Evolutionary conservation across 2,113 vertebrate genomes (phyloP).

Genomic region (Parus major): DNA sequence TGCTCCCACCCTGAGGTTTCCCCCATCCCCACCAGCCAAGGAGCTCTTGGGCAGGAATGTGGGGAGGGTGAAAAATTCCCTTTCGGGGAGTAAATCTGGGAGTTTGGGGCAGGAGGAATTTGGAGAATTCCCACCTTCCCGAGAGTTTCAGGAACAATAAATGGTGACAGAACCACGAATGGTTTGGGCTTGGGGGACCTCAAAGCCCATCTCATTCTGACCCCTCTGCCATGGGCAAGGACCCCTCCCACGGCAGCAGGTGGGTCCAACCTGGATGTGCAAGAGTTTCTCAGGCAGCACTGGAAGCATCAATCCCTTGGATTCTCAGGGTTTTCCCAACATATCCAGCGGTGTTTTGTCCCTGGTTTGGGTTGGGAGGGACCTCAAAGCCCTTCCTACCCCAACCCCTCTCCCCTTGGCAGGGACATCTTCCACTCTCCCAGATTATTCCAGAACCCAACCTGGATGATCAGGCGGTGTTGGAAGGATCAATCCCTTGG

Average conservation of each 20-base stretch:
- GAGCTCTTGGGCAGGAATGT: accelerated
- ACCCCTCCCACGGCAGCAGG: not conserved
- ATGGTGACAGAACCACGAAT: accelerated
- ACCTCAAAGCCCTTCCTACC: not conserved
- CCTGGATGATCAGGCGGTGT: accelerated
- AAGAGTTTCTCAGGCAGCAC: not conserved
- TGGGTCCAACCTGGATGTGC: not conserved
- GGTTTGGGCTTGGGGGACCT: not conserved
- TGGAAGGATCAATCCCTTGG: not conserved
- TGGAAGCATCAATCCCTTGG: not conserved
- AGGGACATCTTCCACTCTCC: not conserved
- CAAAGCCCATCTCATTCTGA: not conserved
- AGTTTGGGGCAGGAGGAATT: no score
- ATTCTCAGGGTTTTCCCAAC: not conserved
- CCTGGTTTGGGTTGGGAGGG: not conserved
- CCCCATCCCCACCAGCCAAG: accelerated
- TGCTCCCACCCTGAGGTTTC: accelerated
- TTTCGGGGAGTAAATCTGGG: accelerated
- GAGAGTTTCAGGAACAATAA: accelerated
- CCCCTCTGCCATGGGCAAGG: not conserved
- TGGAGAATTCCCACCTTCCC: not conserved
- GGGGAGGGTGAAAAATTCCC: not conserved
- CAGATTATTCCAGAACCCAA: not conserved
- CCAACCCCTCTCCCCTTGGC: not conserved
- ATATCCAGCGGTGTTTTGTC: not conserved